Percentiles rank a stretch among this genome's conserved stretches.
Conservation (phyloP, 2,797 vertebrate species). For the Oreochromis grahami region DNA sequence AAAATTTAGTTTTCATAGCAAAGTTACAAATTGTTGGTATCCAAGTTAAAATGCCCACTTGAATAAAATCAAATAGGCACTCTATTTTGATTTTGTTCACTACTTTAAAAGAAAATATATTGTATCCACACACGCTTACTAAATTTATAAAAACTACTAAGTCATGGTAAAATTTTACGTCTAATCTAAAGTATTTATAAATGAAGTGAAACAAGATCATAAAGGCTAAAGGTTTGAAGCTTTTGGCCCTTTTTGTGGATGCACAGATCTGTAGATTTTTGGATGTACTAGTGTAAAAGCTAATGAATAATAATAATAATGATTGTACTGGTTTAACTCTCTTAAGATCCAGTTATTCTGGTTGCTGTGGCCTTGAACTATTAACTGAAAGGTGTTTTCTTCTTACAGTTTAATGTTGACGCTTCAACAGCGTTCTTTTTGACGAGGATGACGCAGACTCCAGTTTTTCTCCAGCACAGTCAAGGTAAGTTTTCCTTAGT, state of each 20-base stretch:
- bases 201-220: rapidly evolving
- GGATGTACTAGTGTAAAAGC: not conserved
- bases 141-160: rapidly evolving
- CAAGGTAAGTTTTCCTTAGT: rapidly evolving
- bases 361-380: rapidly evolving
- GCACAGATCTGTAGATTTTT: rapidly evolving
- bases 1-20: not conserved
- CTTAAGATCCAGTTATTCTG: not conserved
- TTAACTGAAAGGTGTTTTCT: not conserved
- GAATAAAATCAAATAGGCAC: not conserved
- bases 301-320: not conserved
- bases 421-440: rapidly evolving
- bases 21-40: rapidly evolving
- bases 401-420: not conserved
- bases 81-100: not conserved
- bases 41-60: not conserved
- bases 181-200: not conserved
- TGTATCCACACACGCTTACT: not conserved
- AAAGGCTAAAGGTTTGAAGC: rapidly evolving
- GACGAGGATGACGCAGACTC: rapidly evolving
- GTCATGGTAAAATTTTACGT: rapidly evolving
- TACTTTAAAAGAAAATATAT: rapidly evolving
- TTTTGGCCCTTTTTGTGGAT: rapidly evolving
- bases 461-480: not conserved
- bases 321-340: not conserved